Conservation (phyloP, 2,888 invertebrate genomes). For the Drosophila austrosaltans region DNA sequence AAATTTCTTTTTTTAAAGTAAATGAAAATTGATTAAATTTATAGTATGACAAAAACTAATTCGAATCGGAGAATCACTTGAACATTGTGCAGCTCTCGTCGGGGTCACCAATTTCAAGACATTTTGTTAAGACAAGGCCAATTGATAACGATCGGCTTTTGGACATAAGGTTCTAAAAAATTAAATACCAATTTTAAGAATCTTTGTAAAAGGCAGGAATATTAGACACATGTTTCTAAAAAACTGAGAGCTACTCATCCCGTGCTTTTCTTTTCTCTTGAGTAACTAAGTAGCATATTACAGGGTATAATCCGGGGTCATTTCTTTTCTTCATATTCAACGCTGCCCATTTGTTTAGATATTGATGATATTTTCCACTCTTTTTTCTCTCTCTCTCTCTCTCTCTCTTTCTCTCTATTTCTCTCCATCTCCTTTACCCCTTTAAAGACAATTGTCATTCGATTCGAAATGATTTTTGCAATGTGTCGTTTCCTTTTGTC, state of each 20-base stretch:
- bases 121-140: too few relatives aligned
- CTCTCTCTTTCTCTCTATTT: slow-evolving; percentile 6
- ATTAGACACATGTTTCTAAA: too few relatives aligned
- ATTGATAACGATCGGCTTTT: too few relatives aligned
- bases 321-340: not conserved
- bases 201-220: not conserved
- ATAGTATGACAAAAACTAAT: too few relatives aligned
- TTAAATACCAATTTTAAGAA: not conserved
- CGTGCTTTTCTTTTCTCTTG: not conserved
- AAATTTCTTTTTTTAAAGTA: too few relatives aligned
- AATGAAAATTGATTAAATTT: too few relatives aligned
- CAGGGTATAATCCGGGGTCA: not conserved
- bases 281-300: not conserved
- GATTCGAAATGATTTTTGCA: slow-evolving; percentile 37
- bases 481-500: slow-evolving; percentile 28
- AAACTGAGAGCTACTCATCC: not conserved
- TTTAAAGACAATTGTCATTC: slow-evolving; percentile 66
- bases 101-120: not conserved
- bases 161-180: too few relatives aligned
- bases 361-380: slow-evolving; percentile 26
- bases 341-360: slow-evolving; percentile 22
- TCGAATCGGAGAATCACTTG: too few relatives aligned
- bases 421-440: slow-evolving; percentile 33
- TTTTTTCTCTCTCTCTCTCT: slow-evolving; percentile 4
- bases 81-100: not conserved